Evolutionary conservation across 2,888 invertebrate genomes (phyloP), one percentile per base, ranked within the genome.

Genomic region (Stomorhina lunata): DNA sequence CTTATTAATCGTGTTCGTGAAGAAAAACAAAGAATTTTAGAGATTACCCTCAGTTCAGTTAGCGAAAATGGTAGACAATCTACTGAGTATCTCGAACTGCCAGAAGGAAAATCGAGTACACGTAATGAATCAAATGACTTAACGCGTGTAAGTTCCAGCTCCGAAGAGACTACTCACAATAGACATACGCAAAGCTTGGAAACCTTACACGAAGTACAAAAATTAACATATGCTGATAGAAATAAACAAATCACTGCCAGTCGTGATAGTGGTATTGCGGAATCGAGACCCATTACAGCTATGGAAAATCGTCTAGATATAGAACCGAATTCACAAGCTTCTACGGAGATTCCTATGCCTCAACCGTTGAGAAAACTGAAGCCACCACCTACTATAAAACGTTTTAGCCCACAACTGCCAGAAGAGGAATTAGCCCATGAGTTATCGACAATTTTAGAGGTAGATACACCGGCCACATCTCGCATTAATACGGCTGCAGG

Each of bases 371-470:
- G 72, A 71, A 89, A 71, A 77, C 76, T 9, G 40, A 86, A 84
- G 2, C 89, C 89, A 5, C 91, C 91, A 2, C 88, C 90, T 0
- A 88, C 90, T 43, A 85, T 91, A 15, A 83, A 86, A 0, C 88
- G 91, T 0, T 90, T 88, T 55, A 91, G 90, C 82, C 91, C 91
- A 1, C 89, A 90, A 50, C 71, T 90, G n/a, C 84, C 87, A 2
- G 89, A 89, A 45, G 89, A 90, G 3, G 88, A 88, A 2, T 50
- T 87, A 43, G 89, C 87, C 0, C 94, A 94, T 86, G 94, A 95
- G 88, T 89, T 95, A 50, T 95, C 95, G 6, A 94, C 94, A 1
- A 95, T 95, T 50, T 90, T 93, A 0, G 95, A 95, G 90, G 93
- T 94, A 2, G 95, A 95, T 84, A 94, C 94, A 0, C 94, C 94